A percentile compares a stretch with the other conserved stretches of the same genome.
Evolutionary conservation across 1,140 invertebrate genomes (phyloP).

Genomic region (Drosophila nasuta): DNA sequence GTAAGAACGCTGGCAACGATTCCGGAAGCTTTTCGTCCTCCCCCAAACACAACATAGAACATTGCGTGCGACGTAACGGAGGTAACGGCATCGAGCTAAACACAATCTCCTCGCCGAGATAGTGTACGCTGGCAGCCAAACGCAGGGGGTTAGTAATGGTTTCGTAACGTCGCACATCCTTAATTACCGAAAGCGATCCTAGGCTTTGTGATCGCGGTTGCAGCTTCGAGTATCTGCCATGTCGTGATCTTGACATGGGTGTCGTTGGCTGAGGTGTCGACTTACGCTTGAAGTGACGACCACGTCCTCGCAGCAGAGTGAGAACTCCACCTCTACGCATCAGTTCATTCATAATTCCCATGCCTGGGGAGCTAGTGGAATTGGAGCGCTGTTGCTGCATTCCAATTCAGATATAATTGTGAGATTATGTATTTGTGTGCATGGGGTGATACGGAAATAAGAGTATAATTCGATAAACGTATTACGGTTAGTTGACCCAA

Average conservation of each 20-base stretch:
- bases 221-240: constrained; percentile 67
- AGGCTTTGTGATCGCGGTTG: constrained; percentile 81
- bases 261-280: constrained; percentile 78
- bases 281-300: constrained; percentile 78
- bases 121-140: constrained; percentile 72
- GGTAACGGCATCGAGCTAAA: constrained; percentile 50
- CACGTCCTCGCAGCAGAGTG: constrained; percentile 72
- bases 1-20: constrained; percentile 22
- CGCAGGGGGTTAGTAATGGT: constrained; percentile 82
- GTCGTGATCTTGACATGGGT: constrained; percentile 62
- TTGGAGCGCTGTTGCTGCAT: constrained; percentile 60
- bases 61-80: constrained; percentile 68
- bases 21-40: constrained; percentile 55
- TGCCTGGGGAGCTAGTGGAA: constrained; percentile 75
- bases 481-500: constrained; percentile 45
- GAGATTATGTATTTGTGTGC: constrained; percentile 25
- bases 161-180: constrained; percentile 65
- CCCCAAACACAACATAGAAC: constrained; percentile 78
- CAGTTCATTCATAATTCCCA: constrained; percentile 80
- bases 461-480: constrained; percentile 23
- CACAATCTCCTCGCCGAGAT: constrained; percentile 69
- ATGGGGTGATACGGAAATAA: constrained; percentile 51
- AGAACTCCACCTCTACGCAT: constrained; percentile 79
- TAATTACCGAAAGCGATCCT: constrained; percentile 84
- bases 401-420: constrained; percentile 22